A percentile compares a stretch with the other conserved stretches of the same genome.
Conservation (phyloP, 2,797 vertebrate species). For the Fringilla coelebs region DNA sequence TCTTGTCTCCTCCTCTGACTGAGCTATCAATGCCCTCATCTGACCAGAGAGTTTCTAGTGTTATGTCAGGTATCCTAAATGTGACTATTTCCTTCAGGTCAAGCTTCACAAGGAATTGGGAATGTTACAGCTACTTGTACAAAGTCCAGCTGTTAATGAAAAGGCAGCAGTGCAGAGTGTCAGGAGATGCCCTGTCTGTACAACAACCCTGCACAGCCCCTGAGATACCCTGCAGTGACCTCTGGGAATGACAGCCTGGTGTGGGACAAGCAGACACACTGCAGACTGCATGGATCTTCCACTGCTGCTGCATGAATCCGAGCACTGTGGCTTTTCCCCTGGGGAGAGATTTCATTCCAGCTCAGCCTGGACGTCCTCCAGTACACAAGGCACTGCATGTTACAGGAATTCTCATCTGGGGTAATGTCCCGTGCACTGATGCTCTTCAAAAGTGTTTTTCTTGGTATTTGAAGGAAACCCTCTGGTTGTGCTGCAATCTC, state of each 20-base stretch:
- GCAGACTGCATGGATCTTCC: neutral
- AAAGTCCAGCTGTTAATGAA: neutral
- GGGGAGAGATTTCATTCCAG: neutral
- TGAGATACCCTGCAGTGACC: neutral
- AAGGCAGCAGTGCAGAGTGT: neutral
- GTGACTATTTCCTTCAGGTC: neutral
- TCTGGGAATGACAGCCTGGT: rapidly evolving
- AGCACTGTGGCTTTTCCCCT: neutral
- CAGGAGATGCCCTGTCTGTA: neutral
- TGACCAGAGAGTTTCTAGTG: neutral
- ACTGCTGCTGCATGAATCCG: rapidly evolving
- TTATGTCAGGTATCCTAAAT: neutral
- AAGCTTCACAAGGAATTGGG: neutral
- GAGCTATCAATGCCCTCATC: neutral
- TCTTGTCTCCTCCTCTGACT: neutral
- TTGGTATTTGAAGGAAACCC: neutral
- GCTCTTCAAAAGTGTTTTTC: neutral
- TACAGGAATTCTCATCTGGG: neutral
- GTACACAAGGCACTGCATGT: neutral
- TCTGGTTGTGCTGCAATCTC: neutral
- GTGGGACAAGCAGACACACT: neutral
- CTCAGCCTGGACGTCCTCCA: neutral
- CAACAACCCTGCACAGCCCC: neutral
- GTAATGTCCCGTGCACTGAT: neutral
- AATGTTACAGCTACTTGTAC: neutral